A percentile compares a stretch with the other conserved stretches of the same genome.
phyloP scores from a whole-genome alignment of 2,888 invertebrate genomes.

The Drosophila niveifrons region DNA sequence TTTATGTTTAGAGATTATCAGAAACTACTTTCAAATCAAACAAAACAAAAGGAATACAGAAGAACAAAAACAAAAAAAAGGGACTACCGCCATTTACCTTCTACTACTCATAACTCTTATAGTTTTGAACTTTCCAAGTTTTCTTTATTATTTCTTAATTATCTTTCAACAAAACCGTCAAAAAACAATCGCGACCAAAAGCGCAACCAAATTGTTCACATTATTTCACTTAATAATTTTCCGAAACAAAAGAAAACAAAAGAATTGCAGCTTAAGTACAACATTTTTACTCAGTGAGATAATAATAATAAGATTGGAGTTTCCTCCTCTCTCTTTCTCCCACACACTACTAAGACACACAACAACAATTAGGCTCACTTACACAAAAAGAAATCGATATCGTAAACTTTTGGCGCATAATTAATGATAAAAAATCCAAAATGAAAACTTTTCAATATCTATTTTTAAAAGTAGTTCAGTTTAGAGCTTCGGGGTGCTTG shows the following conservation, averaged over 20 bases:
- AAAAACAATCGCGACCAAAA: constrained; percentile 24
- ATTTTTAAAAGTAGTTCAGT: constrained; percentile 50
- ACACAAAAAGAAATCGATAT: background rate
- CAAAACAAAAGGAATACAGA: constrained; percentile 14
- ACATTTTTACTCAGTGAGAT: constrained; percentile 19
- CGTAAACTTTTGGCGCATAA: constrained; percentile 51
- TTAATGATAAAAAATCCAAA: constrained; percentile 69
- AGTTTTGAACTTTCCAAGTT: constrained; percentile 67
- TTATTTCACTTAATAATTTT: constrained; percentile 51
- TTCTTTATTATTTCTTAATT: constrained; percentile 71
- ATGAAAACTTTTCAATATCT: constrained; percentile 55
- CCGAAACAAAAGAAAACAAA: constrained; percentile 27
- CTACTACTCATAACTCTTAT: constrained; percentile 47
- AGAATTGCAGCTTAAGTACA: constrained; percentile 31
- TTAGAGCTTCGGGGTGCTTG: constrained; percentile 30
- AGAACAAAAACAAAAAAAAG: constrained; percentile 36
- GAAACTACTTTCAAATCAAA: constrained; percentile 30
- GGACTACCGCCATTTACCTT: constrained; percentile 42
- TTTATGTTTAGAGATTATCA: constrained; percentile 70
- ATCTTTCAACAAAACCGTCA: constrained; percentile 41
- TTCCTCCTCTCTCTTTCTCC: constrained; percentile 18
- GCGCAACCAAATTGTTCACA: constrained; percentile 43
- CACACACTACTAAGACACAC: constrained; percentile 11
- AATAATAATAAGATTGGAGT: constrained; percentile 21
- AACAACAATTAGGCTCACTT: constrained; percentile 3